Evolutionary conservation across 1,140 invertebrate genomes (phyloP).

Genomic region (Augochlora pura): DNA sequence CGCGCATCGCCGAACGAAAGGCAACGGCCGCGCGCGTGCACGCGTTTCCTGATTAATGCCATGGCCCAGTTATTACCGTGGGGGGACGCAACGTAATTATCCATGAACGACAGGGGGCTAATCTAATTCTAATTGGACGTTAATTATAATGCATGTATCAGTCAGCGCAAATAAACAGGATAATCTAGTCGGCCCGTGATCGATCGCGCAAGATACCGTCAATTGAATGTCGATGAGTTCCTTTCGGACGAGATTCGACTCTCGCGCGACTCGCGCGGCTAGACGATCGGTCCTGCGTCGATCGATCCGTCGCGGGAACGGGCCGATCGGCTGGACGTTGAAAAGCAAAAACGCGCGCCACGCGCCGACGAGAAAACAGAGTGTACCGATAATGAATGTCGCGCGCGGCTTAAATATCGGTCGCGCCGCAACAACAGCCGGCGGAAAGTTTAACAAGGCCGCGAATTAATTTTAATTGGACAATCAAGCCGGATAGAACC

Average conservation of each 20-base stretch:
- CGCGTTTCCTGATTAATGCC: constrained; percentile 25
- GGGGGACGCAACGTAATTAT: background rate
- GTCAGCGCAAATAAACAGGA: constrained; percentile 18
- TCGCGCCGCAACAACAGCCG: too few species aligned
- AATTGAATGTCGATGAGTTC: background rate
- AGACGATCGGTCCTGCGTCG: too few species aligned
- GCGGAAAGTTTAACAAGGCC: too few species aligned
- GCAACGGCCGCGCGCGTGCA: constrained; percentile 8
- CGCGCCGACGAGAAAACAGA: too few species aligned
- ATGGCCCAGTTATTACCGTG: constrained; percentile 14
- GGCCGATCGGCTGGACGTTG: too few species aligned
- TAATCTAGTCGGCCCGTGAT: constrained; percentile 21
- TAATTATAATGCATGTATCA: constrained; percentile 34
- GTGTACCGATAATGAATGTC: background rate
- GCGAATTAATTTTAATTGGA: too few species aligned
- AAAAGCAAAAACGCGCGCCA: too few species aligned
- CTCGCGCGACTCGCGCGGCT: too few species aligned
- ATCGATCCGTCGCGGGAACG: too few species aligned
- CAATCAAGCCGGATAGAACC: too few species aligned
- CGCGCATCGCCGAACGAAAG: constrained; percentile 34
- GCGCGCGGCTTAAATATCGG: too few species aligned
- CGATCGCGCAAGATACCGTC: background rate
- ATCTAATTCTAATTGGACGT: constrained; percentile 31
- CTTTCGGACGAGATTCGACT: too few species aligned
- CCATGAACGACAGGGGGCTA: background rate